Evolutionary conservation across 1,140 invertebrate genomes (phyloP), one percentile per base, ranked within the genome.

Genomic region (Drosophila ercepeae): DNA sequence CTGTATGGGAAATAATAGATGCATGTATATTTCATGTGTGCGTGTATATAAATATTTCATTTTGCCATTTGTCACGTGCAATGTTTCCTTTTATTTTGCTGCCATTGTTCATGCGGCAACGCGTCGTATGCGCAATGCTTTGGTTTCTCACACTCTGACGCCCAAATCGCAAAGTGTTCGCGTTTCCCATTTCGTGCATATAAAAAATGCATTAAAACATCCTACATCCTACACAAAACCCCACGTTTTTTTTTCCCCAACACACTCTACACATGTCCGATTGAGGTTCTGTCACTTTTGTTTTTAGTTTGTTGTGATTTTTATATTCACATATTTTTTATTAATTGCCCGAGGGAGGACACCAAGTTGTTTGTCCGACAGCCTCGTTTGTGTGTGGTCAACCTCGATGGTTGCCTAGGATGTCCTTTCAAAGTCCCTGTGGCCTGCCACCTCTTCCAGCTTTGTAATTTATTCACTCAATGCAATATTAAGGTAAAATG

Each of bases 41-140:
- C 46, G 55, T 70, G 57, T 59, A 76, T 69, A 84, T 84, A 81
- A 86, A 84, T 84, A 77, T 86, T 86, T 82, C 63, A 86, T 86
- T 86, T 82, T 27, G 44, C 82, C 82, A 88, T 88, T 88, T 88
- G 82, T 88, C 82, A 88, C 82, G 77, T 88, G 82, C 64, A 88
- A 67, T 49, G 21, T 53, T 53, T 67, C 48, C 61, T 64, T 64
- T 64, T 64, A 29, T 64, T 51, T 52, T 52, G 45, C 50, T 52
- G 59, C 45, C 27, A 25, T 88, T 88, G 73, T 81, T 88, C 75
- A 88, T 88, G 70, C 69, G 52, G 48, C 72, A 74, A 81, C 81
- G 82, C 81, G 76, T 73, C 72, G 81, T 73, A 73, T 84, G 54
- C 81, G 81, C 75, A 65, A 78, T 67, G 34, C 70, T 19, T 51